Base-by-base conservation (phyloP, 2,113 vertebrate species). In the Calypte anna region DNA sequence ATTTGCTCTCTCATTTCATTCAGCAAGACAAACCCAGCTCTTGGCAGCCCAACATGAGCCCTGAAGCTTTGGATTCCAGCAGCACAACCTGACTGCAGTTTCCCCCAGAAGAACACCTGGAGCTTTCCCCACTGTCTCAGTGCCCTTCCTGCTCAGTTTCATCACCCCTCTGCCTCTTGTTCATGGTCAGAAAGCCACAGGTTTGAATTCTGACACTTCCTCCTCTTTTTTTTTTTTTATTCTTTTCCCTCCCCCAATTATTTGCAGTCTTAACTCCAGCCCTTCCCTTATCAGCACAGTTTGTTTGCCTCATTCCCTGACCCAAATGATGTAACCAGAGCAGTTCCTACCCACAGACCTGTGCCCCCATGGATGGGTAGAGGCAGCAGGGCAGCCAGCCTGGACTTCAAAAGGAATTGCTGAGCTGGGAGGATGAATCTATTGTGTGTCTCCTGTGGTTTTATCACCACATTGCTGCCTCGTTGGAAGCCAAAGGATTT, bases 361-460 rank as follows among this genome's bases (percentile, higher is more conserved):
- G 27, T 2, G 19, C 11, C 1, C 51, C 68, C 6, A 12, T 18
- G 38, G 69, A 24, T 38, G 69, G 64, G 58, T 36, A 14, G 6
- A 16, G 62, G 74, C 82, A 44, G 68, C 20, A 1, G 28, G n/a
- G 68, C 20, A 1, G 28, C 30, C 24, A 12, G 64, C 59, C 59
- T 30, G 48, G 3, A 7, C 9, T 1, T 46, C 28, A 6, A 86
- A 5, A 90, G 79, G 94, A 95, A 93, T 40, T 96, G 96, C 90
- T 95, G 95, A 96, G 95, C 79, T 83, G 72, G 94, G 91, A 91
- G 75, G 82, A 94, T 70, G 2, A 61, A 62, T 28, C 74, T 43
- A 62, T 95, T 95, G 92, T 96, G 58, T 21, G 0, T 44, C 51
- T 59, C 2, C 0, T 43, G 72, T 30, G 70, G 61, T 86, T 86